Conservation (phyloP, 2,113 vertebrate genomes). For the Phyllostomus discolor region DNA sequence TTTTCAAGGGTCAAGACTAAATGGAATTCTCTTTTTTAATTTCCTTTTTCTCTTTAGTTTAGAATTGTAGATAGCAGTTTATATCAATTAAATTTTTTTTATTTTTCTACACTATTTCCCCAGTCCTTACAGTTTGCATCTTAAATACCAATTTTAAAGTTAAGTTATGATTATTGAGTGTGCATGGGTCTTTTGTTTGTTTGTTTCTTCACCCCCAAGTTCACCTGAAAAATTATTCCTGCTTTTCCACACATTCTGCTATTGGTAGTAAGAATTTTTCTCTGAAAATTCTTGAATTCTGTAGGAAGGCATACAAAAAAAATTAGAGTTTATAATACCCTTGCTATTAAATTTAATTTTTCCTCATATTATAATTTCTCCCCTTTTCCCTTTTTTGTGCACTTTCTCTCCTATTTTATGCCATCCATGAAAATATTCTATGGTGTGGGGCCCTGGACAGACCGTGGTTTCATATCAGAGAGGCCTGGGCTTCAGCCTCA, state of each 20-base stretch:
- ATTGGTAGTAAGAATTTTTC: neutral
- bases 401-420: neutral
- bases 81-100: neutral
- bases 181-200: neutral
- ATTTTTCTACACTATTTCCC: neutral
- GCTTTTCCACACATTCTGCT: neutral
- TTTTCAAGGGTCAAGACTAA: constrained; percentile 13
- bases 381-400: neutral
- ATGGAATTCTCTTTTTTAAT: neutral
- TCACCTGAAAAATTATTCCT: neutral
- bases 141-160: neutral
- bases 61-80: neutral
- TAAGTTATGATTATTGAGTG: neutral
- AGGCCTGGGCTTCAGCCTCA: neutral
- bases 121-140: neutral
- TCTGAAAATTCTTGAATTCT: neutral
- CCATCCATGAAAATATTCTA: neutral
- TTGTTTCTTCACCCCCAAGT: neutral
- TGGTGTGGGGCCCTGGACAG: neutral
- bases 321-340: neutral
- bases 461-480: neutral
- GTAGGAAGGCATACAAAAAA: neutral
- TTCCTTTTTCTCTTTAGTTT: neutral
- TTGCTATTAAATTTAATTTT: constrained; percentile 7
- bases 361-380: neutral